Evolutionary conservation across 2,113 vertebrate genomes (phyloP).

Genomic region (Geococcyx californianus): DNA sequence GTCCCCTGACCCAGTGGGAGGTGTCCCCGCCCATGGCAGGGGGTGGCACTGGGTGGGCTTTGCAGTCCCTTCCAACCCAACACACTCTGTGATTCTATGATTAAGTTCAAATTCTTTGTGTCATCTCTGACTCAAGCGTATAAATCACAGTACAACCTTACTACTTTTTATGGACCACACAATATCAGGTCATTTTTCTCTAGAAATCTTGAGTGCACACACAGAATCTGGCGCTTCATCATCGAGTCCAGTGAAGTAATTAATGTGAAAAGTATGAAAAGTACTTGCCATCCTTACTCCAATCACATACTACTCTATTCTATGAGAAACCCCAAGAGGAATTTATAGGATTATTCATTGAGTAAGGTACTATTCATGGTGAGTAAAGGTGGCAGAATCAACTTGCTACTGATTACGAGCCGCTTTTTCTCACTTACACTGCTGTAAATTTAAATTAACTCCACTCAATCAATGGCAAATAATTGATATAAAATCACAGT

Average conservation of each 20-base stretch:
- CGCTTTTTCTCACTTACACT: slow-evolving; percentile 51
- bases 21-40: too few relatives aligned
- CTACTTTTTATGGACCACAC: neutral
- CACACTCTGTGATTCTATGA: too few relatives aligned
- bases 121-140: neutral
- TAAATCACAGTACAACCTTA: neutral
- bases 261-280: slow-evolving; percentile 37
- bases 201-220: neutral
- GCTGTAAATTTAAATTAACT: slow-evolving; percentile 71
- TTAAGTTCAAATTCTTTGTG: neutral
- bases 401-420: slow-evolving; percentile 54
- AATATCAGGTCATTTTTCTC: neutral
- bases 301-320: slow-evolving; percentile 43
- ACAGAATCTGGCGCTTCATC: neutral
- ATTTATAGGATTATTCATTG: slow-evolving; percentile 53
- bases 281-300: slow-evolving; percentile 45
- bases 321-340: slow-evolving; percentile 39
- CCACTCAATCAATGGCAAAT: slow-evolving; percentile 58
- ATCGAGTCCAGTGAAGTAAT: neutral
- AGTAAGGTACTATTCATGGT: slow-evolving; percentile 60
- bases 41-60: too few relatives aligned
- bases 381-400: slow-evolving; percentile 66
- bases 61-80: too few relatives aligned
- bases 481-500: slow-evolving; percentile 70
- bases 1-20: too few relatives aligned